A percentile compares a stretch with the other conserved stretches of the same genome.
phyloP scores from a whole-genome alignment of 1,140 invertebrate genomes.

The Aphis gossypii region DNA sequence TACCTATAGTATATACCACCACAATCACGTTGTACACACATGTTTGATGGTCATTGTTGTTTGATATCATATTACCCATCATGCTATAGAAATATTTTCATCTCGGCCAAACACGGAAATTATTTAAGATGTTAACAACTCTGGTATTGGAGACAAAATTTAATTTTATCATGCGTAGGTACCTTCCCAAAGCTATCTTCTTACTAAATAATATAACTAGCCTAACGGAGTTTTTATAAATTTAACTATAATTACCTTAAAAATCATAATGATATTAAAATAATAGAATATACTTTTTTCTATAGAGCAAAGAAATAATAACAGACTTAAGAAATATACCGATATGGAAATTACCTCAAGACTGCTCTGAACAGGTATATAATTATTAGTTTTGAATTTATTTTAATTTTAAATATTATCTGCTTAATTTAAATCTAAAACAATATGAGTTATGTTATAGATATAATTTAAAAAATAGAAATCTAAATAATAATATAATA shows the following conservation, averaged over 20 bases:
- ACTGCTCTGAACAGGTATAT: constrained; percentile 46
- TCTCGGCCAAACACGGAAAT: not conserved
- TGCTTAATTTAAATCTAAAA: not conserved
- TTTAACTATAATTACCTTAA: not conserved
- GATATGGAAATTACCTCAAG: constrained; percentile 47
- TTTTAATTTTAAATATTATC: not conserved
- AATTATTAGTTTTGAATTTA: not conserved
- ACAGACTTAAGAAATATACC: constrained; percentile 49
- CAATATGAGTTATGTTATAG: not conserved
- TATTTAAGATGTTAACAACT: not conserved
- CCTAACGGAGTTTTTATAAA: not conserved
- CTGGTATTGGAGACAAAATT: not conserved
- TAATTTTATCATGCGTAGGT: not conserved
- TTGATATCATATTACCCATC: not conserved
- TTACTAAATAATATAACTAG: not conserved
- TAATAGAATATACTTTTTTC: not conserved
- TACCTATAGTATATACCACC: not conserved
- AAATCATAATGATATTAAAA: not conserved
- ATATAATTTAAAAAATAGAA: not conserved
- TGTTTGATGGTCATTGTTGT: not conserved
- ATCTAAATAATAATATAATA: too few species aligned
- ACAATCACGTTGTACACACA: not conserved
- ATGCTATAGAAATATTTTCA: not conserved
- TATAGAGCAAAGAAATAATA: constrained; percentile 39
- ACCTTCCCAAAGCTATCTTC: not conserved